These are phyloP conservation scores for Steinernema hermaphroditum DNA, from an alignment of 2,888 invertebrate species.

Conservation along the genomic window DNA sequence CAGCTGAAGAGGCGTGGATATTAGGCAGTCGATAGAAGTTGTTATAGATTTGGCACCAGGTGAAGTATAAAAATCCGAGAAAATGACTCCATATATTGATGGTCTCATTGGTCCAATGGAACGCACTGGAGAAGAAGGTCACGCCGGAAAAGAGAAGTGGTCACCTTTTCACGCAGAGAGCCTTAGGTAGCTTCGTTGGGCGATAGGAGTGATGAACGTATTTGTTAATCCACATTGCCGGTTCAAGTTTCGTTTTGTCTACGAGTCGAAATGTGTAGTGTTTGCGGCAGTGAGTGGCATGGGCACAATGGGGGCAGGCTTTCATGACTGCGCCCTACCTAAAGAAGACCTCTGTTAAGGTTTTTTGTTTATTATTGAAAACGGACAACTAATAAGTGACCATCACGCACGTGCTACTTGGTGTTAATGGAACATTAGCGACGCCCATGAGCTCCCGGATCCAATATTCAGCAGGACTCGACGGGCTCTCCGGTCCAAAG, in stretches of 20 bases:
- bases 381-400: too few relatives aligned
- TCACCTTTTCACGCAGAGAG: conserved; percentile 83
- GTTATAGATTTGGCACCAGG: conserved; percentile 82
- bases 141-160: neutral
- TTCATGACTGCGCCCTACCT: too few relatives aligned
- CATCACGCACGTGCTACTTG: too few relatives aligned
- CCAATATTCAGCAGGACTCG: too few relatives aligned
- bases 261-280: conserved; percentile 12
- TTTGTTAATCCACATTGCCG: conserved; percentile 57
- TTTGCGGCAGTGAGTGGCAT: conserved; percentile 13
- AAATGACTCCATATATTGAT: conserved; percentile 96
- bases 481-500: too few relatives aligned
- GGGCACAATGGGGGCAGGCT: neutral
- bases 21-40: conserved; percentile 72
- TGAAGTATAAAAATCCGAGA: conserved; percentile 73
- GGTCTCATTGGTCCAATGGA: conserved; percentile 96
- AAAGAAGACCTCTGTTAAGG: too few relatives aligned
- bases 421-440: too few relatives aligned
- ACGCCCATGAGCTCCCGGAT: too few relatives aligned
- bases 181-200: conserved; percentile 74
- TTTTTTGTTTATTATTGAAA: too few relatives aligned
- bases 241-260: neutral
- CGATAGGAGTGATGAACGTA: conserved; percentile 60
- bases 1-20: conserved; percentile 77
- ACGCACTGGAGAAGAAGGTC: conserved; percentile 74